Base-by-base conservation (phyloP, 2,888 invertebrate species). In the Leucoma salicis region DNA sequence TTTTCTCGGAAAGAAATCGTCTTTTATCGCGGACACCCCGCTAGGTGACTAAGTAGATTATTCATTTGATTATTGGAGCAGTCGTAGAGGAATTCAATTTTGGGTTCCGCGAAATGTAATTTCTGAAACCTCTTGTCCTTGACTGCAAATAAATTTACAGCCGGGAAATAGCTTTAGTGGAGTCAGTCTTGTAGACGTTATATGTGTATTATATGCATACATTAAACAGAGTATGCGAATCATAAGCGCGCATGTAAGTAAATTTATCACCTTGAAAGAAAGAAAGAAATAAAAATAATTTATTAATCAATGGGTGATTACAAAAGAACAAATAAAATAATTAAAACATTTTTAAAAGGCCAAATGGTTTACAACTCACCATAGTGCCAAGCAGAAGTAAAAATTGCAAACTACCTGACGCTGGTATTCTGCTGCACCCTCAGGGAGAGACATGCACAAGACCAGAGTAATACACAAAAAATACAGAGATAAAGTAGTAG, bases 61-160 rank as follows among this genome's bases (percentile, higher is more conserved):
- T 81, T 84, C 81, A 86, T 82, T 82, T 78, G 80, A 83, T 85
- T 86, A 84, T 79, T 62, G 82, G 63, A 74, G 73, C 76, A 79
- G 74, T 77, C 78, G 80, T 74, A 73, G 74, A 79, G 72, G 69
- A 84, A 86, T 82, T 82, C 80, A 78, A 86, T 86, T 85, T 82
- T 72, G 65, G 73, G 68, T 78, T 73, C 70, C 53, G 57, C 68
- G 66, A 53, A 74, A 85, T 86, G 76, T 63, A 76, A 82, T 83
- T 84, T 81, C 76, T 70, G 64, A 70, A 66, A 70, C 73, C 74
- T 70, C 67, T 66, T 72, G 75, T 77, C 70, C 62, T 73, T 57
- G 63, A 66, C 56, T 68, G 72, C 58, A 80, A 82, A 81, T 81
- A 78, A 75, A 78, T 82, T 78, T 74, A 69, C 67, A 70, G 46